phyloP scores from a whole-genome alignment of 2,888 invertebrate genomes.

The Drosophila buzzatii region DNA sequence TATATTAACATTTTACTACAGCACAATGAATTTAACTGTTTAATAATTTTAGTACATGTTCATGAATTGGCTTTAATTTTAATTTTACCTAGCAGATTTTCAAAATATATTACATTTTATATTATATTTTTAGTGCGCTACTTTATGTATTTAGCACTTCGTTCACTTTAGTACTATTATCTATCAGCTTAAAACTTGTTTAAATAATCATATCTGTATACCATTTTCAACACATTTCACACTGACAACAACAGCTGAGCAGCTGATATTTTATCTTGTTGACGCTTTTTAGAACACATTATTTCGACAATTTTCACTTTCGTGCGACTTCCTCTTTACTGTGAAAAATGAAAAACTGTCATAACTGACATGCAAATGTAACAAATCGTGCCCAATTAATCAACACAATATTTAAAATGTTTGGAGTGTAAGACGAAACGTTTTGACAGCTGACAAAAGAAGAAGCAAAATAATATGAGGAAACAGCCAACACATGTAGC shows the following conservation, averaged over 20 bases:
- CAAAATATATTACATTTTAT: neutral
- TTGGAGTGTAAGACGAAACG: constrained; percentile 26
- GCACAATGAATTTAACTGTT: neutral
- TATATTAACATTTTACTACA: neutral
- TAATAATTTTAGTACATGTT: neutral
- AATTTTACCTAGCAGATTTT: neutral
- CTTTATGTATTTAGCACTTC: neutral
- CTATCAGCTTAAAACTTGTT: constrained; percentile 8
- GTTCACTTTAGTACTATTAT: neutral
- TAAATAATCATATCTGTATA: neutral
- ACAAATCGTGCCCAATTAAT: constrained; percentile 57
- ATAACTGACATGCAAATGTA: constrained; percentile 49
- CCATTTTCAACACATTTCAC: constrained; percentile 16
- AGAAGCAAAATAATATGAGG: neutral
- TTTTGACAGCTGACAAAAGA: constrained; percentile 44
- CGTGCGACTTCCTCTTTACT: constrained; percentile 14
- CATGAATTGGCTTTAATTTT: neutral
- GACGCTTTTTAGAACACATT: constrained; percentile 44
- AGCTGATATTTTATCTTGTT: constrained; percentile 27
- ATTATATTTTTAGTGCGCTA: neutral
- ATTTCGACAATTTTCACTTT: constrained; percentile 42
- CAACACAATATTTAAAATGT: constrained; percentile 33
- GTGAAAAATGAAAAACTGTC: constrained; percentile 36
- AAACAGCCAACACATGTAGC: constrained; percentile 25
- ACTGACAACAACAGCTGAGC: constrained; percentile 43